These are phyloP conservation scores for Scaptomyza tumidula DNA, from an alignment of 2,888 invertebrate species.

Conservation along the genomic window DNA sequence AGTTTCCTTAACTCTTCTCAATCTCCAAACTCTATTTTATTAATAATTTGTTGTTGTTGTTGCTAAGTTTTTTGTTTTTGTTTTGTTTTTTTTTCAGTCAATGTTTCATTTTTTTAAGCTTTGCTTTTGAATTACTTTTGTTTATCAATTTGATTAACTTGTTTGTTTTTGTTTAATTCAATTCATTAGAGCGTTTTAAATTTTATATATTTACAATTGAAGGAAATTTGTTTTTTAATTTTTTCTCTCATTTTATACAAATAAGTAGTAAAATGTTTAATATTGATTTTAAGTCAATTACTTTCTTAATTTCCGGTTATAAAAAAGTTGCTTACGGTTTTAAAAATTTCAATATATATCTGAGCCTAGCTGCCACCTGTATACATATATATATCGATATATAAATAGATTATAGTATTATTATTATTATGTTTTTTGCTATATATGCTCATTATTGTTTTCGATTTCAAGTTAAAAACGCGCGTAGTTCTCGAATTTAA, in stretches of 20 bases:
- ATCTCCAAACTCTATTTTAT: conserved; percentile 42
- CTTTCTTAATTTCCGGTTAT: conserved; percentile 33
- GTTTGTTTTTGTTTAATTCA: conserved; percentile 18
- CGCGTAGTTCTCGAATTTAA: conserved; percentile 47
- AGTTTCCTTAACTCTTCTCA: conserved; percentile 39
- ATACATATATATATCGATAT: conserved; percentile 30
- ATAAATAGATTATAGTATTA: conserved; percentile 43
- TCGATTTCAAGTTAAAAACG: conserved; percentile 69
- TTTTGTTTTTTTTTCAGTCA: conserved; percentile 67
- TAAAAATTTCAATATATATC: conserved; percentile 67
- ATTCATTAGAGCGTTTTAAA: conserved; percentile 36
- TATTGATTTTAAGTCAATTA: conserved; percentile 22
- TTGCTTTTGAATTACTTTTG: conserved; percentile 69
- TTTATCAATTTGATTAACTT: conserved; percentile 44
- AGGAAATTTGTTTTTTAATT: conserved; percentile 35
- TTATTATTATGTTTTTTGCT: conserved; percentile 32
- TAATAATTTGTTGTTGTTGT: conserved; percentile 42
- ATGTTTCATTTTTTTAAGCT: conserved; percentile 75
- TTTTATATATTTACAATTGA: conserved; percentile 49
- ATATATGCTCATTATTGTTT: conserved; percentile 74
- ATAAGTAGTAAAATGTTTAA: conserved; percentile 45
- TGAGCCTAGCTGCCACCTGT: conserved; percentile 42
- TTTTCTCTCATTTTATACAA: conserved; percentile 43
- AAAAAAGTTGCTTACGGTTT: conserved; percentile 68
- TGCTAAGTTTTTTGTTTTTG: conserved; percentile 33